These are phyloP conservation scores for Campylomormyrus tamandua DNA, from an alignment of 2,113 vertebrate genomes.

Conservation along the genomic window DNA sequence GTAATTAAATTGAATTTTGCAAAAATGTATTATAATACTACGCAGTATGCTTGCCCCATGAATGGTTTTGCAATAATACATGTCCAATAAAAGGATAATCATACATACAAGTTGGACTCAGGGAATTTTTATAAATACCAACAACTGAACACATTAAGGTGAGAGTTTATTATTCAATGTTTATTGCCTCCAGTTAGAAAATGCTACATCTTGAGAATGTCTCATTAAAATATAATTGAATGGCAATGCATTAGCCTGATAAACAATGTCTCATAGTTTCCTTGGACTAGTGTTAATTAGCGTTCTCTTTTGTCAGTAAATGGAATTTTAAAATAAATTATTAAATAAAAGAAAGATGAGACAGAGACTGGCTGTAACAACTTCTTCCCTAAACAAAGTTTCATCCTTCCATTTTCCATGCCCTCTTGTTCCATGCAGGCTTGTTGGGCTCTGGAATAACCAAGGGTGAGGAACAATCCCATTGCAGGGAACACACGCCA, in stretches of 20 bases:
- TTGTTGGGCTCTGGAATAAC: neutral
- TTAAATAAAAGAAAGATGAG: neutral
- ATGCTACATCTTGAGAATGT: slow-evolving; percentile 8
- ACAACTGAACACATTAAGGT: neutral
- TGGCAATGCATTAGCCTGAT: neutral
- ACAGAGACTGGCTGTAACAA: neutral
- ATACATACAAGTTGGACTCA: neutral
- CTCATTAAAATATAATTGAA: slow-evolving; percentile 20
- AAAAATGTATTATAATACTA: slow-evolving; percentile 3
- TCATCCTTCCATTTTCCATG: neutral
- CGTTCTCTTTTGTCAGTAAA: neutral
- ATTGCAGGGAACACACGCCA: neutral
- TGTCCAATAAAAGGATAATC: neutral
- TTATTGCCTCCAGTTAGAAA: slow-evolving; percentile 12
- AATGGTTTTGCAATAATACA: neutral
- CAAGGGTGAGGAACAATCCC: neutral
- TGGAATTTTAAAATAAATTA: slow-evolving; percentile 2
- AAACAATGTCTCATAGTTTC: slow-evolving; percentile 12
- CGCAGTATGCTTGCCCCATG: neutral
- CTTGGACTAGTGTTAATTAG: neutral
- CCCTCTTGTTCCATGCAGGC: neutral
- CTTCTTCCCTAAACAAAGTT: neutral
- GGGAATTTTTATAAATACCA: neutral
- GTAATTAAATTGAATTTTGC: neutral
- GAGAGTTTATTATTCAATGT: slow-evolving; percentile 5